A percentile compares a stretch with the other conserved stretches of the same genome.
phyloP scores from a whole-genome alignment of 2,888 invertebrate genomes.

The Drosophila mercatorum region DNA sequence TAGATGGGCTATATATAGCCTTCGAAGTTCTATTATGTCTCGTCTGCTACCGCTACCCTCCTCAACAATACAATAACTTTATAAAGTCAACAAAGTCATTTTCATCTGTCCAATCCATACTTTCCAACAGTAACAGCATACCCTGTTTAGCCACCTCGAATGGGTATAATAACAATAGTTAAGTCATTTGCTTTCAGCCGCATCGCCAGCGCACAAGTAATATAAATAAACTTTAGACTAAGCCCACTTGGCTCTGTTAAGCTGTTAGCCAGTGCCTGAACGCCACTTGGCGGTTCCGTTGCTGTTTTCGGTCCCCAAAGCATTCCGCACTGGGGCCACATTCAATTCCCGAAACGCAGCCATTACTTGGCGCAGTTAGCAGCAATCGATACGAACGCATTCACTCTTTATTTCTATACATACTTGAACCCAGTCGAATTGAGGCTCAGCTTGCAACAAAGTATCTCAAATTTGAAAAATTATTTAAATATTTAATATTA shows the following conservation, averaged over 20 bases:
- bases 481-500: not conserved
- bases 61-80: not conserved
- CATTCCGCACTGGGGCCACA: slow-evolving; percentile 1
- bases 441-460: not conserved
- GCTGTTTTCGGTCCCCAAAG: not conserved
- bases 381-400: slow-evolving; percentile 44
- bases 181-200: slow-evolving; percentile 21
- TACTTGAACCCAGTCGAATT: not conserved
- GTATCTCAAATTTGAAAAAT: no score
- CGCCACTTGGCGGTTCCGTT: slow-evolving; percentile 1
- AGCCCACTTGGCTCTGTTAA: slow-evolving; percentile 53
- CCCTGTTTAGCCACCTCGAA: not conserved
- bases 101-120: not conserved
- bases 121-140: not conserved
- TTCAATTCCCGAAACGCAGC: slow-evolving; percentile 31
- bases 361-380: slow-evolving; percentile 37
- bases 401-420: slow-evolving; percentile 16
- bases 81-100: not conserved
- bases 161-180: slow-evolving; percentile 9
- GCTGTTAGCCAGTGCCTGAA: slow-evolving; percentile 24
- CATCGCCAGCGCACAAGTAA: slow-evolving; percentile 26
- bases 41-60: no score
- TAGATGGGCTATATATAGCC: no score
- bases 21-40: no score
- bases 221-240: slow-evolving; percentile 60